Base-by-base conservation (phyloP, 2,797 vertebrate genomes). In the Pachyuromys duprasi region DNA sequence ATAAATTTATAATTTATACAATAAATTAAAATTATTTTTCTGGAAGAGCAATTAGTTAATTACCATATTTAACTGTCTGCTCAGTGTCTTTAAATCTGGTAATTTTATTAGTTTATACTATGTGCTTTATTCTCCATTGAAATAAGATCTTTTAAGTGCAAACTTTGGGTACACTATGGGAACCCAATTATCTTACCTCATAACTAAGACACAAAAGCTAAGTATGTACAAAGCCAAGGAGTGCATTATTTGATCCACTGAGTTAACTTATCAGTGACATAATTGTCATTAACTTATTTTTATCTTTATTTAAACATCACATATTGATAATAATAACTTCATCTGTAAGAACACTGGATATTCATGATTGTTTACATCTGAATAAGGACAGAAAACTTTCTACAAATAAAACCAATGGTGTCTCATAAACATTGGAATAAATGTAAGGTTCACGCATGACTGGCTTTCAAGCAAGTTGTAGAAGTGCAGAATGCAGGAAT, bases 351-450 rank as follows among this genome's bases (percentile, higher is more conserved):
- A 92, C 69, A 93, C 4, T 22, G 57, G 18, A 72, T 55, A 45
- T 70, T 83, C 33, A 5, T 67, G 91, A 72, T 14, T 91, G 15
- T 65, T 93, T 65, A 60, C 81, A 75, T 55, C 39, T 57, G 28
- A 95, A 93, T 17, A 80, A 89, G 89, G 26, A 69, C 2, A 53
- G 60, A 79, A 93, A 96, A 97, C 53, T 91, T 95, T 78, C 63
- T 55, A 20, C 33, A 81, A 87, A 92, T 11, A 39, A 2, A 97
- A 6, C 72, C 39, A 95, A 18, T 92, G 33, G 82, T 26, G 94
- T 67, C 5, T 84, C 12, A 74, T 65, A 90, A 63, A 57, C 2
- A 90, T 82, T 90, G 83, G 79, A 26, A 57, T 72, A 18, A 82
- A 55, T n/a, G 33, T 53, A 81, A 75, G n/a, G 20, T 79, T 63